Evolutionary conservation across 2,797 vertebrate genomes (phyloP).

Genomic region (Megalops cyprinoides): DNA sequence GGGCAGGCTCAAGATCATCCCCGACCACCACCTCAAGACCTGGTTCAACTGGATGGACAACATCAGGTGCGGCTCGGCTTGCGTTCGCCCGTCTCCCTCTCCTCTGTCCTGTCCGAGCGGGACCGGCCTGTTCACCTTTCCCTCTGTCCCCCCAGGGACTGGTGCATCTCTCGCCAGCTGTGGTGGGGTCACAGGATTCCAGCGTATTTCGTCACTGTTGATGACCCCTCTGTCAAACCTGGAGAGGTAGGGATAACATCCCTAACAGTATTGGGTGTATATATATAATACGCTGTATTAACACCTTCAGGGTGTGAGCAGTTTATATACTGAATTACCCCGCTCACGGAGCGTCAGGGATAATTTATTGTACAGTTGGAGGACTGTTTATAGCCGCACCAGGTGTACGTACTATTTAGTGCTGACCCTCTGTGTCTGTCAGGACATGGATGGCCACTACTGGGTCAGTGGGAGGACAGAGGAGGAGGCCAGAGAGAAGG

Average conservation of each 20-base stretch:
- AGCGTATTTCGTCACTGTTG: constrained; percentile 84
- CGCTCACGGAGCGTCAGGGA: no score
- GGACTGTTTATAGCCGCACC: no score
- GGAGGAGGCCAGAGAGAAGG: constrained; percentile 81
- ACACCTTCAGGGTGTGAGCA: no score
- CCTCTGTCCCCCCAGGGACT: constrained; percentile 74
- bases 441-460: constrained; percentile 87
- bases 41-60: constrained; percentile 95
- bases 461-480: constrained; percentile 86
- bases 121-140: background rate
- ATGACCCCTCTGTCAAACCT: constrained; percentile 72
- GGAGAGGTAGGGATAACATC: constrained; percentile 75
- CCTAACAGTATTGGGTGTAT: no score
- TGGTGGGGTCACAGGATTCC: constrained; percentile 97
- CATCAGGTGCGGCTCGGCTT: constrained; percentile 72
- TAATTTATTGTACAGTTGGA: no score
- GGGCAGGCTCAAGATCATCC: constrained; percentile 83
- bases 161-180: constrained; percentile 93
- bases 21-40: constrained; percentile 83
- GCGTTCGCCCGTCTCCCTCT: background rate
- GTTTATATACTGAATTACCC: background rate
- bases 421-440: constrained; percentile 20
- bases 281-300: no score
- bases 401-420: background rate
- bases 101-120: constrained; percentile 4